Evolutionary conservation across 2,797 vertebrate genomes (phyloP).

Genomic region (Monodelphis domestica): DNA sequence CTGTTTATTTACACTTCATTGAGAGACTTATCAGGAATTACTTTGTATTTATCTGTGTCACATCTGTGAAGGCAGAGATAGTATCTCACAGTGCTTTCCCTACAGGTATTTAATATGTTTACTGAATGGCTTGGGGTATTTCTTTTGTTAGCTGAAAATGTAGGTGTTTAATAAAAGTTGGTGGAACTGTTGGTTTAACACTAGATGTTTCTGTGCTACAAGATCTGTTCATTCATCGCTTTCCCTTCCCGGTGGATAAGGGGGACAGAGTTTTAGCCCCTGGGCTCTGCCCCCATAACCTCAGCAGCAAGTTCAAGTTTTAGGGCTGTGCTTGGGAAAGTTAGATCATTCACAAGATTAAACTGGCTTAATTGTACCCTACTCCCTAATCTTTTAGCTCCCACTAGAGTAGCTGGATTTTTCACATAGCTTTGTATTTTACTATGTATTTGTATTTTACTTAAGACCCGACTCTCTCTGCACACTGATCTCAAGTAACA

Average conservation of each 20-base stretch:
- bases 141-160: background rate
- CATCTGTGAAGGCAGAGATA: background rate
- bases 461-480: background rate
- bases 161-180: background rate
- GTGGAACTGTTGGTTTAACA: background rate
- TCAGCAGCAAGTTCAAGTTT: background rate
- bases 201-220: background rate
- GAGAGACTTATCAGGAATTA: background rate
- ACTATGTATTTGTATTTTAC: no score
- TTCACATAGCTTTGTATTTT: no score
- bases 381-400: background rate
- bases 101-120: background rate
- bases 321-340: background rate
- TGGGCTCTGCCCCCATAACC: background rate
- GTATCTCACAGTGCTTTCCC: background rate
- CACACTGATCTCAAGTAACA: background rate
- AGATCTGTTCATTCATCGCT: background rate
- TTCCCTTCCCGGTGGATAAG: background rate
- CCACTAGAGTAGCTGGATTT: background rate
- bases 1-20: background rate
- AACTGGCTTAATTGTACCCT: background rate
- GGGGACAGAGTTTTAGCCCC: background rate
- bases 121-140: background rate
- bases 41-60: background rate
- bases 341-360: background rate